These are phyloP conservation scores for Drosophila saltans DNA, from an alignment of 1,140 invertebrate species.

Conservation along the genomic window DNA sequence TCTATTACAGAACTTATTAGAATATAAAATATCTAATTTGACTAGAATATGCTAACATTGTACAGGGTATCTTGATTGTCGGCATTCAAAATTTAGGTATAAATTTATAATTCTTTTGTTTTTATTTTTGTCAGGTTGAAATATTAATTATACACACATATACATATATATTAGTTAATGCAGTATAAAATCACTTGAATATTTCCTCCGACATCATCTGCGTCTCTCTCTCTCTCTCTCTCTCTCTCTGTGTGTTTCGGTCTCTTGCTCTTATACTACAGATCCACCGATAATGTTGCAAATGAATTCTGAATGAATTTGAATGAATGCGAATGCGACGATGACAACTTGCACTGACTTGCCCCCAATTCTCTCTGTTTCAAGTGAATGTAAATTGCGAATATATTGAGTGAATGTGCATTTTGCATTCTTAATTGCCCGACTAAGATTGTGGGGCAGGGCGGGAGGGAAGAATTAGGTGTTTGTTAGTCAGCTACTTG, in stretches of 20 bases:
- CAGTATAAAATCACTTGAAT: not conserved
- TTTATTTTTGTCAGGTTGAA: not conserved
- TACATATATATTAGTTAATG: not conserved
- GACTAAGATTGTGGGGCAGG: no score
- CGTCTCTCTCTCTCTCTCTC: not conserved
- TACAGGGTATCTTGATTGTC: not conserved
- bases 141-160: not conserved
- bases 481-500: no score
- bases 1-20: no score
- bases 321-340: not conserved
- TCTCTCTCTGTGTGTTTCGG: no score
- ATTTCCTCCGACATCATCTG: not conserved
- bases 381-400: conserved; percentile 3
- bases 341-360: not conserved
- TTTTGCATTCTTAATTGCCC: no score
- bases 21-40: no score
- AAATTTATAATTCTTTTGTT: not conserved
- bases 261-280: no score
- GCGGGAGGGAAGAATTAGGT: no score
- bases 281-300: not conserved
- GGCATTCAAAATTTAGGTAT: not conserved
- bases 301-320: conserved; percentile 4
- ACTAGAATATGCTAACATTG: no score
- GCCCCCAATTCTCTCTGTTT: conserved; percentile 21
- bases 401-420: no score